Evolutionary conservation across 2,797 vertebrate genomes (phyloP).

Genomic region (Dromococcyx pavoninus): DNA sequence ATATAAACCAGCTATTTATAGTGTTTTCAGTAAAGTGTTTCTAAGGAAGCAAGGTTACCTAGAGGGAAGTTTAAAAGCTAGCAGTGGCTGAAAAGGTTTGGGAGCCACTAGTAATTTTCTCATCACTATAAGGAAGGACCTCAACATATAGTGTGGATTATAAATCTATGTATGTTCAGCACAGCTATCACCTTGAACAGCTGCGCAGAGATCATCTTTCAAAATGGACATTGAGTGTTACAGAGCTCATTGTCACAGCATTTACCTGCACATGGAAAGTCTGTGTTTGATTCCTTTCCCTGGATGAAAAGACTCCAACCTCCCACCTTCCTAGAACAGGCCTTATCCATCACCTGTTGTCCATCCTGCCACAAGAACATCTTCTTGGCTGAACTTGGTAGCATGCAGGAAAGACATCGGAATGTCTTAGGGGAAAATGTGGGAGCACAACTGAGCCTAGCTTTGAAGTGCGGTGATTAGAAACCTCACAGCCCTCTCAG

Average conservation of each 20-base stretch:
- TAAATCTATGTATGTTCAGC: not conserved
- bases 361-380: not conserved
- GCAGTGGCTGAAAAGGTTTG: not conserved
- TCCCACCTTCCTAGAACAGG: not conserved
- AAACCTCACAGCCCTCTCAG: not conserved
- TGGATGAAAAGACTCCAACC: not conserved
- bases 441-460: not conserved
- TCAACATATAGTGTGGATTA: not conserved
- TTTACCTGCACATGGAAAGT: not conserved
- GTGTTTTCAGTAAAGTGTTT: not conserved
- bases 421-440: not conserved
- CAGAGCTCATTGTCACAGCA: not conserved
- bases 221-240: not conserved
- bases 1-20: not conserved
- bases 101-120: not conserved
- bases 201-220: not conserved
- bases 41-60: not conserved
- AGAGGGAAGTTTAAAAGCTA: not conserved
- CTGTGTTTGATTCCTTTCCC: not conserved
- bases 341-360: not conserved
- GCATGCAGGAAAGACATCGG: fast-evolving
- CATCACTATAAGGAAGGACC: not conserved
- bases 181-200: not conserved
- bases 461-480: not conserved
- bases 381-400: not conserved